Evolutionary conservation across 2,888 invertebrate species (phyloP).

Genomic region (Tanytarsus gracilentus): DNA sequence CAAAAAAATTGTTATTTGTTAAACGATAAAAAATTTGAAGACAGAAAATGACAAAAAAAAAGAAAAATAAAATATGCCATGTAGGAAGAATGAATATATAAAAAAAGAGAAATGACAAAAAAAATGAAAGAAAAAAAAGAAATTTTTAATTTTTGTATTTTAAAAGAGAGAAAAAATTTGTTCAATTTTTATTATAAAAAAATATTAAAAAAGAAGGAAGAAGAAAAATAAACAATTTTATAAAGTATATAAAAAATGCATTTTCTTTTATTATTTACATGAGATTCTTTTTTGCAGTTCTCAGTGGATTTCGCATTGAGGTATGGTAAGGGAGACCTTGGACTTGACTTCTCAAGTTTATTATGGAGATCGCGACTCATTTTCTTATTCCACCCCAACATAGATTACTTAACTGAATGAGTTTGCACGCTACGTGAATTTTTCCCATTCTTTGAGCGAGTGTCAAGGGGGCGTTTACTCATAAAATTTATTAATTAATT

Average conservation of each 20-base stretch:
- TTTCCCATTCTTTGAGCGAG: too few relatives aligned
- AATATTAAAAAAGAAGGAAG: too few relatives aligned
- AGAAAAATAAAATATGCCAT: slow-evolving; percentile 12
- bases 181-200: too few relatives aligned
- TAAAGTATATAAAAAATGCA: too few relatives aligned
- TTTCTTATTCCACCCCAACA: background rate
- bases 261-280: too few relatives aligned
- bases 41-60: slow-evolving; percentile 25
- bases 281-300: too few relatives aligned
- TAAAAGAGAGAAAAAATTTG: background rate
- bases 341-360: slow-evolving; percentile 8
- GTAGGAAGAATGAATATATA: background rate
- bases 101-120: slow-evolving; percentile 7
- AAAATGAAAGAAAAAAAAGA: background rate
- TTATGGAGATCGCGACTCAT: slow-evolving; percentile 7
- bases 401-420: background rate
- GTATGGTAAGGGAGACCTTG: slow-evolving; percentile 5
- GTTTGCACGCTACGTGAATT: too few relatives aligned
- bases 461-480: too few relatives aligned
- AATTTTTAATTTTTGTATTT: background rate
- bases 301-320: too few relatives aligned
- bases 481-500: too few relatives aligned
- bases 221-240: too few relatives aligned
- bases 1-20: slow-evolving; percentile 29
- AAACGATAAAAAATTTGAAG: slow-evolving; percentile 20